Conservation (phyloP, 2,797 vertebrate species). For the Geotria australis region DNA sequence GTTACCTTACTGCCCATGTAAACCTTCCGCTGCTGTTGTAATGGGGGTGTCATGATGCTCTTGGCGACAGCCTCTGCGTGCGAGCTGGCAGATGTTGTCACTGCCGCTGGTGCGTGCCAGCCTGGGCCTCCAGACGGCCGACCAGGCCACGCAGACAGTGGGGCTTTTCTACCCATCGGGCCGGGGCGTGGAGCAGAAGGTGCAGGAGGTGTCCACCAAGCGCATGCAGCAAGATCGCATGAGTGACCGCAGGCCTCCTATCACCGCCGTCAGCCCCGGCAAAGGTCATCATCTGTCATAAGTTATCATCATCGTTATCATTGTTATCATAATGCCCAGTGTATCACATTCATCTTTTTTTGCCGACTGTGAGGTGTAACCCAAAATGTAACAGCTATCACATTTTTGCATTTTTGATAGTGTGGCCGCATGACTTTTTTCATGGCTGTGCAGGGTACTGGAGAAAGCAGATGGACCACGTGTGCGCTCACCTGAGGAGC, state of each 20-base stretch:
- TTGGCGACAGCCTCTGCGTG: not conserved
- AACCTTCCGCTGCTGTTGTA: too few species aligned
- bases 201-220: slow-evolving; percentile 15
- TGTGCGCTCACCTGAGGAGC: slow-evolving; percentile 52
- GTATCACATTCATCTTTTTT: not conserved
- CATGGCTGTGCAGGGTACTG: slow-evolving; percentile 37
- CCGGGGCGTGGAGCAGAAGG: slow-evolving; percentile 20
- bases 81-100: slow-evolving; percentile 12
- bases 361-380: not conserved
- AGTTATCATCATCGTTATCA: not conserved
- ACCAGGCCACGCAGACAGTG: slow-evolving; percentile 29
- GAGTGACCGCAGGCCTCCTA: slow-evolving; percentile 19
- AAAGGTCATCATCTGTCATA: slow-evolving; percentile 16
- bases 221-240: slow-evolving; percentile 16
- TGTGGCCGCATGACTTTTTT: not conserved
- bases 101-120: slow-evolving; percentile 4
- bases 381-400: not conserved
- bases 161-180: slow-evolving; percentile 58
- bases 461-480: slow-evolving; percentile 66
- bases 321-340: not conserved
- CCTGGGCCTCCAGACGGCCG: not conserved
- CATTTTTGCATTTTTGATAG: slow-evolving; percentile 2
- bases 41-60: too few species aligned
- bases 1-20: too few species aligned
- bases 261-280: slow-evolving; percentile 55